Percentiles rank a stretch among this genome's conserved stretches.
phyloP scores from a whole-genome alignment of 2,888 invertebrate genomes.

The Macrophya alboannulata region DNA sequence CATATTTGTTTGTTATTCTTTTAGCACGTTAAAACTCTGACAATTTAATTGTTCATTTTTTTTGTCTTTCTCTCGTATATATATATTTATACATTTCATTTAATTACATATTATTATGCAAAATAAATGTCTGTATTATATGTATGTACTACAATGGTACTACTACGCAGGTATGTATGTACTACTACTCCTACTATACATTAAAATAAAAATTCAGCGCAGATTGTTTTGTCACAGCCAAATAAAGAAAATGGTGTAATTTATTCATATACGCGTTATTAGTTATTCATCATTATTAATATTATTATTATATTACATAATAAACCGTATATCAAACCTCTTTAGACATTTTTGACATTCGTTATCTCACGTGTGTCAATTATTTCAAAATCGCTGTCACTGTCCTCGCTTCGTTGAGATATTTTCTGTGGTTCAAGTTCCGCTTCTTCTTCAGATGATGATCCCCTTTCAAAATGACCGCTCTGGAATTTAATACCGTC shows the following conservation, averaged over 20 bases:
- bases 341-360: slow-evolving; percentile 64
- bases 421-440: slow-evolving; percentile 70
- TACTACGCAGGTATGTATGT: background rate
- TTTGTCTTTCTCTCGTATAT: background rate
- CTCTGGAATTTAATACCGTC: slow-evolving; percentile 75
- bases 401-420: slow-evolving; percentile 73
- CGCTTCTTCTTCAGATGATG: slow-evolving; percentile 75
- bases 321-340: slow-evolving; percentile 59
- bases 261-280: slow-evolving; percentile 7
- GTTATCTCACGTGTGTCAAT: slow-evolving; percentile 74
- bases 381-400: slow-evolving; percentile 78
- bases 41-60: background rate
- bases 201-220: slow-evolving; percentile 15
- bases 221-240: slow-evolving; percentile 43
- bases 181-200: background rate
- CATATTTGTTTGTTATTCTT: background rate
- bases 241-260: slow-evolving; percentile 49
- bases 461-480: slow-evolving; percentile 76
- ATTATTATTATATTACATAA: slow-evolving; percentile 15
- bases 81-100: background rate
- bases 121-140: slow-evolving; percentile 24
- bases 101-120: slow-evolving; percentile 9
- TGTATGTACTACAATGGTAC: background rate
- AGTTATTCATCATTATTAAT: background rate
- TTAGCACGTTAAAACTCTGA: background rate